These are phyloP conservation scores for Pygmarrhopalites habei DNA, from an alignment of 1,140 invertebrate species.

Conservation along the genomic window DNA sequence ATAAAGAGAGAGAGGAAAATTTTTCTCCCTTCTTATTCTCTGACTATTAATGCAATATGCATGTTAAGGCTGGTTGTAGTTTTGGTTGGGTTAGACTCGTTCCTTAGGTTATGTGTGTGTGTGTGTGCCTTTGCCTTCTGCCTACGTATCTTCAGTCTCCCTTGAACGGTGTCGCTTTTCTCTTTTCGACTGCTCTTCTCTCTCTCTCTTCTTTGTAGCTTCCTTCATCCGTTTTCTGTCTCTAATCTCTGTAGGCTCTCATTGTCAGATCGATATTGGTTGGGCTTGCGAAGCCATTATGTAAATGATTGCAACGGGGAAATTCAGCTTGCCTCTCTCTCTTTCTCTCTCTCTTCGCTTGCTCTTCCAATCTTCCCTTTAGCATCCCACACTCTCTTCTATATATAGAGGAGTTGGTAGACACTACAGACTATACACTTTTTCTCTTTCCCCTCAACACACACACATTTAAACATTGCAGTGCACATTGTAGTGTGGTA, in stretches of 20 bases:
- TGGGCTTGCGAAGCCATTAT: conserved; percentile 39
- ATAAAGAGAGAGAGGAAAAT: neutral
- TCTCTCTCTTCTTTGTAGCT: conserved; percentile 9
- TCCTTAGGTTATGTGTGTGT: neutral
- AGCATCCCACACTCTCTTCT: too few relatives aligned
- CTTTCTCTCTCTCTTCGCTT: neutral
- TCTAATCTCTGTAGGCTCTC: conserved; percentile 32
- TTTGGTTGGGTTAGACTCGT: neutral
- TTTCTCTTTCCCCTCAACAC: conserved; percentile 7
- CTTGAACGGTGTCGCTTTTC: neutral
- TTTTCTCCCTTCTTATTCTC: neutral
- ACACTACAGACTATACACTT: too few relatives aligned
- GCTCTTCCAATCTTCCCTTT: conserved; percentile 9
- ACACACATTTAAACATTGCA: neutral
- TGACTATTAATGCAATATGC: too few relatives aligned
- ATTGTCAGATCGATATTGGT: conserved; percentile 40
- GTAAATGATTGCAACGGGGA: conserved; percentile 40
- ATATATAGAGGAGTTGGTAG: too few relatives aligned
- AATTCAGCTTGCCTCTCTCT: conserved; percentile 33
- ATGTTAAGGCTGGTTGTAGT: too few relatives aligned
- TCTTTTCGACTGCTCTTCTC: conserved; percentile 1
- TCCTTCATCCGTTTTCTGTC: conserved; percentile 19
- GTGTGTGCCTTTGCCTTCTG: neutral
- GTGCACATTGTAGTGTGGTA: neutral
- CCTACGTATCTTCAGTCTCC: neutral